These are phyloP conservation scores for Poeciliopsis turneri DNA, from an alignment of 2,797 vertebrate genomes.

Conservation along the genomic window DNA sequence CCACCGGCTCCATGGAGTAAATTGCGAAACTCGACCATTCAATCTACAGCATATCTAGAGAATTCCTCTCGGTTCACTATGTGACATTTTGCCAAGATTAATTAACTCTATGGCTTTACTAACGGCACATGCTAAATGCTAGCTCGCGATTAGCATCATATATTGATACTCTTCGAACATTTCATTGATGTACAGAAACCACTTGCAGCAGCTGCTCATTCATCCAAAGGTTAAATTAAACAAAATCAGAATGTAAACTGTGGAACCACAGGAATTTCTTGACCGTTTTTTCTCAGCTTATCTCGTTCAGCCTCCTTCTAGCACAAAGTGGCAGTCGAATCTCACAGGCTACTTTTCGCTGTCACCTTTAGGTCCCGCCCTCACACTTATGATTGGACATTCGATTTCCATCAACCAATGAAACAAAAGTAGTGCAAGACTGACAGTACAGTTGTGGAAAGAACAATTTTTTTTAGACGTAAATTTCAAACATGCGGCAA, in stretches of 20 bases:
- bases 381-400: no score
- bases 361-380: no score
- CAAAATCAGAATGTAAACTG: background rate
- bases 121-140: background rate
- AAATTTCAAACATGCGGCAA: background rate
- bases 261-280: background rate
- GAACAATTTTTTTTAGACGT: background rate
- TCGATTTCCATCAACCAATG: no score
- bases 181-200: background rate
- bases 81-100: background rate
- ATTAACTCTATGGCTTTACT: background rate
- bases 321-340: background rate
- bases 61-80: background rate
- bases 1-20: background rate
- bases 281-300: background rate
- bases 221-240: background rate
- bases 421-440: no score
- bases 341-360: background rate
- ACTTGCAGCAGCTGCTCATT: background rate
- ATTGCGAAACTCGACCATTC: background rate
- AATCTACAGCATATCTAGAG: background rate
- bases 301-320: background rate
- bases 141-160: background rate
- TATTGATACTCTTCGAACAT: background rate
- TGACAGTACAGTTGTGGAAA: no score